Conservation (phyloP, 2,797 vertebrate genomes). For the Morus bassanus region DNA sequence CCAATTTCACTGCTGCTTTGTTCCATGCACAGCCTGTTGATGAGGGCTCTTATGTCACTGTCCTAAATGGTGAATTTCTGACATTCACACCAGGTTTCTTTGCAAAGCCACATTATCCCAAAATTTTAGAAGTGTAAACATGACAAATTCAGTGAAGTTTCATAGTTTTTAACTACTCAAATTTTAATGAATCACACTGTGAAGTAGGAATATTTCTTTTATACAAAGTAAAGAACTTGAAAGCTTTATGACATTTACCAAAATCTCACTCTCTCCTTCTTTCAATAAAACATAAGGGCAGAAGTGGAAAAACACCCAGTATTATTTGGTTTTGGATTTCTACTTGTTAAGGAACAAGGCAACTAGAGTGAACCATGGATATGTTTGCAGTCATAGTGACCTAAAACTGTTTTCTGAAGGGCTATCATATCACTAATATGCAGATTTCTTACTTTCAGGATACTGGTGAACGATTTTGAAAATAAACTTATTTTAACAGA, state of each 20-base stretch:
- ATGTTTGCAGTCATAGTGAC: neutral
- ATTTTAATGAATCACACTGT: neutral
- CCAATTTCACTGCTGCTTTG: neutral
- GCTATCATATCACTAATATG: neutral
- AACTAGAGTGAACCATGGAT: neutral
- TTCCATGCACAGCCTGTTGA: neutral
- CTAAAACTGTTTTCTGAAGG: neutral
- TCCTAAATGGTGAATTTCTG: neutral
- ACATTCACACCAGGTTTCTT: neutral
- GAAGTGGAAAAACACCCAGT: neutral
- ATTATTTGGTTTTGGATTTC: neutral
- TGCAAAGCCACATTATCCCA: neutral
- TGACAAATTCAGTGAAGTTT: neutral
- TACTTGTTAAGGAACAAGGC: neutral
- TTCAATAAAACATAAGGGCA: neutral
- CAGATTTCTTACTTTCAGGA: neutral
- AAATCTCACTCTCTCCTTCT: neutral
- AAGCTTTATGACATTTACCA: slow-evolving; percentile 34
- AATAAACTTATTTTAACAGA: neutral
- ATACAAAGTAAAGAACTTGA: neutral
- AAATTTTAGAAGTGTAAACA: neutral
- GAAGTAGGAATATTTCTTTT: neutral
- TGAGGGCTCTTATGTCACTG: neutral
- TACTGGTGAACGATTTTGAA: neutral
- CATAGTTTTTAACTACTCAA: neutral